phyloP scores from a whole-genome alignment of 2,888 invertebrate species.

The Prosopocoilus inquinatus region DNA sequence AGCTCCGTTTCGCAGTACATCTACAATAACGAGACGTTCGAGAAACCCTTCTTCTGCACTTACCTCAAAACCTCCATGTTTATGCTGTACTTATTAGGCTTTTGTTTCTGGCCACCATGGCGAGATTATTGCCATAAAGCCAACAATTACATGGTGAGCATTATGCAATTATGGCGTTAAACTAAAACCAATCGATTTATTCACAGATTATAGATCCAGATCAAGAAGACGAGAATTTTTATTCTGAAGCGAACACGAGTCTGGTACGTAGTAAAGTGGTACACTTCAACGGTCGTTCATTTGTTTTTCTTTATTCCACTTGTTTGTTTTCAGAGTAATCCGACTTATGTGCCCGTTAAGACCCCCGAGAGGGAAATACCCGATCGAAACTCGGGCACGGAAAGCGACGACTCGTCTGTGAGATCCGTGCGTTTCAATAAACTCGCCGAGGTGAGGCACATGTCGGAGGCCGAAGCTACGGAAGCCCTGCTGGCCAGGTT shows the following conservation, averaged over 20 bases:
- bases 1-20: constrained; percentile 78
- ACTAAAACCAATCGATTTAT: constrained; percentile 3
- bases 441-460: constrained; percentile 84
- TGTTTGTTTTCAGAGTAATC: constrained; percentile 71
- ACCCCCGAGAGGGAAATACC: constrained; percentile 57
- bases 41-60: constrained; percentile 94
- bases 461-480: constrained; percentile 87
- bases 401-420: constrained; percentile 82
- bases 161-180: neutral
- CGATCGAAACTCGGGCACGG: constrained; percentile 67
- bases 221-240: constrained; percentile 77
- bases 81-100: constrained; percentile 83
- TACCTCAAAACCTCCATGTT: constrained; percentile 95
- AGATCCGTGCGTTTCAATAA: constrained; percentile 83
- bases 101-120: constrained; percentile 88
- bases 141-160: constrained; percentile 71
- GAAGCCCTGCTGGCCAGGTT: constrained; percentile 90
- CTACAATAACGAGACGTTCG: constrained; percentile 78
- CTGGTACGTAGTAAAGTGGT: constrained; percentile 56
- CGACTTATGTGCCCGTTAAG: constrained; percentile 88
- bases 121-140: constrained; percentile 69
- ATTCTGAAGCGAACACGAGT: constrained; percentile 65
- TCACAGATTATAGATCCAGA: constrained; percentile 71
- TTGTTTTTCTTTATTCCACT: neutral
- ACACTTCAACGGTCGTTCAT: too few species aligned